Conservation (phyloP, 2,113 vertebrate species). For the Poecilia latipinna region DNA sequence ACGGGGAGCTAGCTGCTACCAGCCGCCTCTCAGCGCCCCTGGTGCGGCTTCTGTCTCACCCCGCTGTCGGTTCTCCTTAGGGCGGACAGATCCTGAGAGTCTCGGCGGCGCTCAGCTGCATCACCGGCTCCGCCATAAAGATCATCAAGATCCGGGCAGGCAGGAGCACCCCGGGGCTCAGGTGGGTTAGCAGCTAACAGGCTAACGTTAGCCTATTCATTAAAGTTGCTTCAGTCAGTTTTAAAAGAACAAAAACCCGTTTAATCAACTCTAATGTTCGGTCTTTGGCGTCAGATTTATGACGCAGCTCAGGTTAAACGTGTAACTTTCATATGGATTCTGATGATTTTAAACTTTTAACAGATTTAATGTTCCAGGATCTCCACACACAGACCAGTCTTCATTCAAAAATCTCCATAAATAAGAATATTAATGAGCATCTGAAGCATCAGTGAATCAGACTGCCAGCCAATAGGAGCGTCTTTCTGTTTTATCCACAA, state of each 20-base stretch:
- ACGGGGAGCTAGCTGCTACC: conserved; percentile 33
- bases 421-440: neutral
- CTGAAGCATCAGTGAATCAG: neutral
- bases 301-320: neutral
- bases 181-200: conserved; percentile 76
- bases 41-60: neutral
- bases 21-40: neutral
- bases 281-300: too few relatives aligned
- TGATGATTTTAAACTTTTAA: neutral
- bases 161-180: conserved; percentile 91
- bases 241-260: neutral
- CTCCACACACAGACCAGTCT: neutral
- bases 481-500: neutral
- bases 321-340: neutral
- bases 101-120: conserved; percentile 89
- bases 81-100: conserved; percentile 94
- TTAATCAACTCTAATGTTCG: neutral
- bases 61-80: conserved; percentile 67
- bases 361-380: neutral
- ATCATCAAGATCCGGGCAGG: conserved; percentile 93
- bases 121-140: conserved; percentile 84
- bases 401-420: neutral
- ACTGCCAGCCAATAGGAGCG: neutral
- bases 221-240: conserved; percentile 12
- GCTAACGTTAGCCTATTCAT: conserved; percentile 71